A percentile compares a stretch with the other conserved stretches of the same genome.
Conservation (phyloP, 2,113 vertebrate genomes). For the Okapia johnstoni region DNA sequence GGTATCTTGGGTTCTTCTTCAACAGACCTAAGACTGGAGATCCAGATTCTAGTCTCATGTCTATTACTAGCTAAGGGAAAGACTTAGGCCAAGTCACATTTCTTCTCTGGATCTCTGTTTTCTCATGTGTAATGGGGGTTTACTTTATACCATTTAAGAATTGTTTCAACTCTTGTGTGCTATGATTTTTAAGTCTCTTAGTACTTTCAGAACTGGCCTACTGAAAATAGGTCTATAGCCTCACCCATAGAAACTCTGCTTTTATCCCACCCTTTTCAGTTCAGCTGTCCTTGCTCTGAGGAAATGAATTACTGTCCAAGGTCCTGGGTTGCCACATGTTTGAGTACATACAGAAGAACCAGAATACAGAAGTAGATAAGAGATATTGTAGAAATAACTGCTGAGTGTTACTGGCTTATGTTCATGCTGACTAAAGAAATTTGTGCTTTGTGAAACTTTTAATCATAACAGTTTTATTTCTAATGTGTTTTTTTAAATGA, state of each 20-base stretch:
- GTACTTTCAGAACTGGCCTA: background rate
- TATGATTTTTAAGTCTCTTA: background rate
- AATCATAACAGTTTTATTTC: background rate
- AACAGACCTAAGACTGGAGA: background rate
- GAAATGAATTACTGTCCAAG: background rate
- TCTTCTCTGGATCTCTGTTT: background rate
- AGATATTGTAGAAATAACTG: background rate
- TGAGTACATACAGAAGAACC: background rate
- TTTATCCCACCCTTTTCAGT: background rate
- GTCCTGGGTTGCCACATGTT: background rate
- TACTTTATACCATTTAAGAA: background rate
- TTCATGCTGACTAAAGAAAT: slow-evolving; percentile 34
- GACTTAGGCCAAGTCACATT: background rate
- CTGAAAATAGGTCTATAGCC: background rate
- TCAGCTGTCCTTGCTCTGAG: background rate
- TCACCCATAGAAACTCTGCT: background rate
- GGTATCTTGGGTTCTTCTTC: background rate
- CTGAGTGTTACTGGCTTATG: background rate
- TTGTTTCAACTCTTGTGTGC: background rate
- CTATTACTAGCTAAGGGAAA: background rate
- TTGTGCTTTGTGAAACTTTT: background rate
- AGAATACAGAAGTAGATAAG: background rate
- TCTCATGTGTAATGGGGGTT: background rate
- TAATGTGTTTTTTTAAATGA: background rate
- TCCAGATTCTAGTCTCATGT: background rate